phyloP scores from a whole-genome alignment of 2,113 vertebrate genomes.

The Axis porcinus region DNA sequence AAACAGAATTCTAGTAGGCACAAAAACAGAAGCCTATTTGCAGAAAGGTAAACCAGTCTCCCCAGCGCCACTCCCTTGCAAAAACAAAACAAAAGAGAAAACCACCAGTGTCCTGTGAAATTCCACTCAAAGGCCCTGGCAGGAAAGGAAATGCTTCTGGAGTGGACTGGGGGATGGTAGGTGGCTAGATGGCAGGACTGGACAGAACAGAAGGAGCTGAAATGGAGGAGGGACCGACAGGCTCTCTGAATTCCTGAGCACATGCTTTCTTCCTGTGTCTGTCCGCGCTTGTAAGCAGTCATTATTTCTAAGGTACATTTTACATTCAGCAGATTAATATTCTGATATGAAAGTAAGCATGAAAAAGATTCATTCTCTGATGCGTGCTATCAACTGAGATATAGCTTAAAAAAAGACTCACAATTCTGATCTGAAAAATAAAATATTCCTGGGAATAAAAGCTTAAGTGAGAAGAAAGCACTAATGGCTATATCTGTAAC shows the following conservation, averaged over 20 bases:
- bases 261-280: neutral
- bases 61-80: neutral
- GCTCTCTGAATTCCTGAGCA: too few species aligned
- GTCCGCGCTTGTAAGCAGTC: too few species aligned
- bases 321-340: neutral
- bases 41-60: neutral
- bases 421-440: neutral
- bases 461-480: neutral
- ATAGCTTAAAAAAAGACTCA: neutral
- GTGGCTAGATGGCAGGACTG: too few species aligned
- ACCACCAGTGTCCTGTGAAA: neutral
- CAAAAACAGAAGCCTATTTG: neutral
- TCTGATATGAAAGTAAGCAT: neutral
- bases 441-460: neutral
- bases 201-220: too few species aligned
- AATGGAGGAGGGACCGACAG: too few species aligned
- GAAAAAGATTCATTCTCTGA: neutral
- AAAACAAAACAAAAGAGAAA: neutral
- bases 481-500: rapidly evolving
- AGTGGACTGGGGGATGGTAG: rapidly evolving
- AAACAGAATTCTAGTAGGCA: neutral
- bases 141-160: rapidly evolving
- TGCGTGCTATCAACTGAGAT: neutral
- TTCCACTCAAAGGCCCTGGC: neutral
- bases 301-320: neutral